phyloP scores from a whole-genome alignment of 2,797 vertebrate genomes.

The Periparus ater region DNA sequence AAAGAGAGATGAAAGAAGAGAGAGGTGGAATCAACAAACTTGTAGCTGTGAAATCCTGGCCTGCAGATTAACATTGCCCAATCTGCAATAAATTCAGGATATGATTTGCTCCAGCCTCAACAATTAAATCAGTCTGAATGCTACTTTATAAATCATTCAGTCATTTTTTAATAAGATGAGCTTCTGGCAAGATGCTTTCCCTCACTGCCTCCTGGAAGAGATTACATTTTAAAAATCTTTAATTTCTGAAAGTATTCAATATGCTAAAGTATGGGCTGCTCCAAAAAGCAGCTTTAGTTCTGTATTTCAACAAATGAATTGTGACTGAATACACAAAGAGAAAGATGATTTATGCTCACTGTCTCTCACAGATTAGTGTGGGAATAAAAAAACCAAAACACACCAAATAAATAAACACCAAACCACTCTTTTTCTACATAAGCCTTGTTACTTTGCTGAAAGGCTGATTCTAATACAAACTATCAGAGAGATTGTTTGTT shows the following conservation, averaged over 20 bases:
- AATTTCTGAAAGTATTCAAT: slow-evolving; percentile 66
- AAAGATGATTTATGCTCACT: slow-evolving; percentile 4
- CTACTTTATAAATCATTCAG: slow-evolving; percentile 69
- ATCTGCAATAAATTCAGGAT: slow-evolving; percentile 63
- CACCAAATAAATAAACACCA: background rate
- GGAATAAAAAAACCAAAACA: background rate
- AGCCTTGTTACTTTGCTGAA: slow-evolving; percentile 33
- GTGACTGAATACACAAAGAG: slow-evolving; percentile 8
- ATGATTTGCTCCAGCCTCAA: slow-evolving; percentile 59
- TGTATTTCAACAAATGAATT: slow-evolving; percentile 36
- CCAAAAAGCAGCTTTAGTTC: slow-evolving; percentile 42
- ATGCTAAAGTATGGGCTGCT: slow-evolving; percentile 12
- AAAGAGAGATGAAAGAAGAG: background rate
- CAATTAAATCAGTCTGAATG: slow-evolving; percentile 61
- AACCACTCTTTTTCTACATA: background rate
- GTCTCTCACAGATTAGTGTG: background rate
- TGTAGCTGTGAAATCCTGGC: slow-evolving; percentile 29
- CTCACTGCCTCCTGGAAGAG: slow-evolving; percentile 17
- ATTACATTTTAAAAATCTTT: slow-evolving; percentile 56
- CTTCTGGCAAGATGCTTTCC: slow-evolving; percentile 34
- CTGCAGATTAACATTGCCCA: slow-evolving; percentile 49
- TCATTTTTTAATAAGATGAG: slow-evolving; percentile 64
- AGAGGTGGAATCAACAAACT: slow-evolving; percentile 29
- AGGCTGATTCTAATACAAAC: slow-evolving; percentile 29
- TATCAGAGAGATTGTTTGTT: background rate